Base-by-base conservation (phyloP, 1,140 invertebrate species). In the Ceratitis capitata region DNA sequence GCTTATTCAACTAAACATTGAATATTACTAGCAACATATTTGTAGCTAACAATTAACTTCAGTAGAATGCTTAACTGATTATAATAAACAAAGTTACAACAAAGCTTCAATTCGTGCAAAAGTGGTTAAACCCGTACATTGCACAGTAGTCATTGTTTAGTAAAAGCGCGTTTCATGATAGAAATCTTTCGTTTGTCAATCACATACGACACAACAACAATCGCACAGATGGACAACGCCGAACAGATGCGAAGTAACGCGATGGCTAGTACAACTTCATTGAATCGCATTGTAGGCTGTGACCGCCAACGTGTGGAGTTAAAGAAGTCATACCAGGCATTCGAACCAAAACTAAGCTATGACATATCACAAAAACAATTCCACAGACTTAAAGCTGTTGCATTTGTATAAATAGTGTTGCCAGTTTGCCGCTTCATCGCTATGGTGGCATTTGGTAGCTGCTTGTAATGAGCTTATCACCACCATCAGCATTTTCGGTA, bases 391-490 rank as follows among this genome's bases (percentile, higher is more conserved):
- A 42, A 45, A 47, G 10, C 23, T 69, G 39, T 69, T 42, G 35
- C 16, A 56, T 56, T 32, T 69, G 35, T 14, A 56, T 26, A 32
- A 23, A 51, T 42, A 84, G 82, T 69, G 85, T 86, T 84, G 82
- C 58, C 56, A 84, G 9, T 19, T 78, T 42, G n/a, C 19, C 4
- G 51, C 19, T 23, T 56, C 14, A 6, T 19, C 4, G 49, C 83
- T 88, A 87, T 88, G 89, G 89, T 90, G 89, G 89, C 89, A 90
- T 90, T 90, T 90, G 88, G 89, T 88, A 82, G 64, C 64, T 88
- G 89, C 89, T 90, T 89, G 89, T 89, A 90, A 89, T 91, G 88
- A 89, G 88, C 89, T 90, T 91, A 91, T 91, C 89, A 90, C 88
- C 89, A 88, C 89, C 89, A 91, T 91, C 89, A 87, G 89, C 89